These are phyloP conservation scores for Rotaria socialis DNA, from an alignment of 2,888 invertebrate genomes.

Conservation along the genomic window DNA sequence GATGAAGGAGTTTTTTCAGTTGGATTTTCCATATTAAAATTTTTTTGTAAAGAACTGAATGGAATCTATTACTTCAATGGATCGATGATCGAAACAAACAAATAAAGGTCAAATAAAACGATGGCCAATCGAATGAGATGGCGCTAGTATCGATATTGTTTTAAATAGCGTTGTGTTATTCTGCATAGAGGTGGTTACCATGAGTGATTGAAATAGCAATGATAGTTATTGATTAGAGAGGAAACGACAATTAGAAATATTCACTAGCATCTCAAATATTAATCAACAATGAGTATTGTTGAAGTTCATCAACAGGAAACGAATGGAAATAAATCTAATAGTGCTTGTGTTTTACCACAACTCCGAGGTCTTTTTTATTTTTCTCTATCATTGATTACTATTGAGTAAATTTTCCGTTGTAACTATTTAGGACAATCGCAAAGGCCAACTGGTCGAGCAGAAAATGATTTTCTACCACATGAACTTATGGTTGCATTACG, in stretches of 20 bases:
- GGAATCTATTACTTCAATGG: neutral
- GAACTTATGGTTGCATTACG: slow-evolving; percentile 57
- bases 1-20: neutral
- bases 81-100: neutral
- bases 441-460: neutral
- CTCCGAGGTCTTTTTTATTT: neutral
- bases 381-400: no score
- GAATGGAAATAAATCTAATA: neutral
- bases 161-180: no score
- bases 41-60: neutral
- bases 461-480: slow-evolving; percentile 57
- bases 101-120: neutral
- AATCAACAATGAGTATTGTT: neutral
- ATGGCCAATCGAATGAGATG: neutral
- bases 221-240: neutral
- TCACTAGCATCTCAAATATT: neutral
- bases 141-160: neutral
- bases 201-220: neutral
- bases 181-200: neutral
- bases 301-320: slow-evolving; percentile 3
- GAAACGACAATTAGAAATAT: neutral
- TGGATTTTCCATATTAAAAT: neutral
- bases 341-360: slow-evolving; percentile 31
- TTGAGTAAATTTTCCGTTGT: no score
- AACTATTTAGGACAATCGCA: neutral